Conservation (phyloP, 1,140 invertebrate species). For the Choristoneura fumiferana region DNA sequence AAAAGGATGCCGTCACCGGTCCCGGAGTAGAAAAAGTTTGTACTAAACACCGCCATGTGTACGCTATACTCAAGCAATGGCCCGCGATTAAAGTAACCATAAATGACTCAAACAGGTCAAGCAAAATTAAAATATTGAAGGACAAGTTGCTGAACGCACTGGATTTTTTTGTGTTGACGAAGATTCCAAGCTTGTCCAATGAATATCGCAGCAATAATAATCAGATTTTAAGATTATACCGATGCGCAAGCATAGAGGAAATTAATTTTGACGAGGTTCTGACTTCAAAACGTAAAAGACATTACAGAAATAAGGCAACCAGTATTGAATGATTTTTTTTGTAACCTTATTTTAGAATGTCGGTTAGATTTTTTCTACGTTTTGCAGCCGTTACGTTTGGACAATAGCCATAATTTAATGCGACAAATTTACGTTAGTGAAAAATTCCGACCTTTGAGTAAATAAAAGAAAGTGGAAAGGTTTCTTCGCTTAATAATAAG, state of each 20-base stretch:
- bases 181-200: conserved; percentile 31
- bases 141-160: background rate
- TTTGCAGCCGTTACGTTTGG: too few relatives aligned
- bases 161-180: conserved; percentile 22
- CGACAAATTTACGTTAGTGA: too few relatives aligned
- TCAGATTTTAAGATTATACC: conserved; percentile 26
- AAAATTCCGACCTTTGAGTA: too few relatives aligned
- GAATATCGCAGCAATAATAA: background rate
- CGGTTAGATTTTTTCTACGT: too few relatives aligned
- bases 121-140: conserved; percentile 1
- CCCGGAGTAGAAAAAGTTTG: conserved; percentile 28
- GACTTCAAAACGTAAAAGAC: background rate
- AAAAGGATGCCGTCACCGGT: conserved; percentile 28
- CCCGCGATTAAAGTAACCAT: conserved; percentile 10
- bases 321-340: too few relatives aligned
- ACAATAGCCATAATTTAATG: too few relatives aligned
- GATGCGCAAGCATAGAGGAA: conserved; percentile 24
- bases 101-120: conserved; percentile 5
- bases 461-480: conserved; percentile 10
- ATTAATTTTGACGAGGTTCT: conserved; percentile 6
- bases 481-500: background rate
- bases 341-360: too few relatives aligned
- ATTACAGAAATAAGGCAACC: too few relatives aligned
- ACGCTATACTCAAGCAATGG: conserved; percentile 29
- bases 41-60: conserved; percentile 26